Conservation (phyloP, 2,888 invertebrate genomes). For the Neoascia interrupta region DNA sequence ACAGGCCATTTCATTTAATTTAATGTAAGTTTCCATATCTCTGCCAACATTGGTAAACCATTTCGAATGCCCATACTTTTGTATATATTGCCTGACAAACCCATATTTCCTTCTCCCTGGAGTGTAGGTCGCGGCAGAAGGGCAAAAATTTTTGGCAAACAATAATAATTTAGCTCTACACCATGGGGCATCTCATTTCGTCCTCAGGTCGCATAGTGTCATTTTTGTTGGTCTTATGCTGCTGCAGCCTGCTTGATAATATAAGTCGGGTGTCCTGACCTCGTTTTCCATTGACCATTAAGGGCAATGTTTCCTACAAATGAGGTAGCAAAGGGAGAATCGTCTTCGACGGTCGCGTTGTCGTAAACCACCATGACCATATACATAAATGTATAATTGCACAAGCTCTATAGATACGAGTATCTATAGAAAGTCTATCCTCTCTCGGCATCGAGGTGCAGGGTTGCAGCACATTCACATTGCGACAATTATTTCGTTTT, state of each 20-base stretch:
- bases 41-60: conserved; percentile 44
- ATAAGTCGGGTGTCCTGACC: conserved; percentile 69
- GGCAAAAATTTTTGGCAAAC: conserved; percentile 60
- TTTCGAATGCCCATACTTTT: conserved; percentile 30
- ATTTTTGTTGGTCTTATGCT: conserved; percentile 20
- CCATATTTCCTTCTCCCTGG: conserved; percentile 1
- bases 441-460: conserved; percentile 11
- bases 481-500: conserved; percentile 52
- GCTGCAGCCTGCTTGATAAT: conserved; percentile 34
- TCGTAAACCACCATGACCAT: conserved; percentile 10
- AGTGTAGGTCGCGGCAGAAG: conserved; percentile 30
- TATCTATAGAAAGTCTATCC: neutral
- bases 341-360: neutral
- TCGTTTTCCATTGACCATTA: conserved; percentile 73
- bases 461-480: conserved; percentile 36
- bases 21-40: conserved; percentile 34
- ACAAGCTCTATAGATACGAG: conserved; percentile 18
- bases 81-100: conserved; percentile 60
- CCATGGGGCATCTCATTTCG: conserved; percentile 23
- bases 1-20: conserved; percentile 49
- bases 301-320: conserved; percentile 73
- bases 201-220: conserved; percentile 5
- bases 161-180: conserved; percentile 12
- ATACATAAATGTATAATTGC: conserved; percentile 33
- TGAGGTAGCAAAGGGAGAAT: conserved; percentile 29